A percentile compares a stretch with the other conserved stretches of the same genome.
phyloP scores from a whole-genome alignment of 2,113 vertebrate genomes.

The Chaetops frenatus region DNA sequence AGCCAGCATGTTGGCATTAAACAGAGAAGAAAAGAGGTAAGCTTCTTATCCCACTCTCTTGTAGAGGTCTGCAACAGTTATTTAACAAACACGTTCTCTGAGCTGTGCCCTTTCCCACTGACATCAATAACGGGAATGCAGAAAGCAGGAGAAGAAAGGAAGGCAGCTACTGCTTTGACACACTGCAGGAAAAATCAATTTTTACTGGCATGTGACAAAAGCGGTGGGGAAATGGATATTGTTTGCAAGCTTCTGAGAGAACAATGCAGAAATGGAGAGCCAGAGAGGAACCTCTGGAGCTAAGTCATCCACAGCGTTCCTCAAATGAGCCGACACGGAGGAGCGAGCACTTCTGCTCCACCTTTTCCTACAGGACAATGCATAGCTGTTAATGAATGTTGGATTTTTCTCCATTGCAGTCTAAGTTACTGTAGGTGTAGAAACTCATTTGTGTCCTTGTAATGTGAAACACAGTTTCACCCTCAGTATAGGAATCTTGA shows the following conservation, averaged over 20 bases:
- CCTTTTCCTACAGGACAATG: neutral
- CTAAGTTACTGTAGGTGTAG: slow-evolving; percentile 16
- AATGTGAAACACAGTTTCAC: neutral
- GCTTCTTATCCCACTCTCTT: slow-evolving; percentile 34
- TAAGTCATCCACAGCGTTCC: neutral
- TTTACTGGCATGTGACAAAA: neutral
- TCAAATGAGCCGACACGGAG: neutral
- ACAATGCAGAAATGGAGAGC: neutral
- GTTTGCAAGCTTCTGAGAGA: neutral
- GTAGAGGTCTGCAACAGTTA: slow-evolving; percentile 24
- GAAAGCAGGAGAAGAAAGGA: slow-evolving; percentile 38
- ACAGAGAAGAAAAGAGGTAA: slow-evolving; percentile 40
- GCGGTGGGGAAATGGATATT: neutral
- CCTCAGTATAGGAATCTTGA: neutral
- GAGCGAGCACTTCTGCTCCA: neutral
- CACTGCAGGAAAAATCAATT: slow-evolving; percentile 22
- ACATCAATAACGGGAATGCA: neutral
- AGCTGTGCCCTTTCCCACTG: slow-evolving; percentile 31
- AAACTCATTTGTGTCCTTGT: slow-evolving; percentile 6
- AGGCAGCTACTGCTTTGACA: neutral
- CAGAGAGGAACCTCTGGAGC: neutral
- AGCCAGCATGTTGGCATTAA: slow-evolving; percentile 56
- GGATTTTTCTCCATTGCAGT: neutral
- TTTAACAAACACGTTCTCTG: neutral
- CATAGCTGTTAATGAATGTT: neutral